Base-by-base conservation (phyloP, 2,888 invertebrate species). In the Tholera decimalis region DNA sequence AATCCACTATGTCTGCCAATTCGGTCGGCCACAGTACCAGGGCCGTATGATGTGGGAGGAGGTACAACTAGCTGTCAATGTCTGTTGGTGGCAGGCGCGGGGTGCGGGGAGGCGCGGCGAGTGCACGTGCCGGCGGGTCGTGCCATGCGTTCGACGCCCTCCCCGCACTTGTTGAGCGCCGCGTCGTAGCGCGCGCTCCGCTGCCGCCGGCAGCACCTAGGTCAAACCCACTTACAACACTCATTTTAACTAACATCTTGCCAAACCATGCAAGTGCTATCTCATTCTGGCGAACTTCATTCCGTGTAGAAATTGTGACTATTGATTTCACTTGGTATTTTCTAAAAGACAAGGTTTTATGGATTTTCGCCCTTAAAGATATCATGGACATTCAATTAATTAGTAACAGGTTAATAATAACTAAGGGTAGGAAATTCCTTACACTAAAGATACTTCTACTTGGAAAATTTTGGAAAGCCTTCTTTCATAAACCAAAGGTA, bases 1-100 rank as follows among this genome's bases (percentile, higher is more conserved):
- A 88, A 89, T 90, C 89, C 90, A 92, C 90, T 91, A 92, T 93
- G 93, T 93, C 93, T 93, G 93, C 93, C 93, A 93, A 93, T 93
- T 93, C 89, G 81, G 89, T 92, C 88, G 88, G 85, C 79, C 82
- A 79, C 72, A 71, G 87, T 93, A 95, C 94, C 86, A 94, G 92
- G 92, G 83, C 68, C 82, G 84, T 91, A 94, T 85, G 84, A 80
- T 75, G 68, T 74, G 73, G 77, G 78, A 85, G 86, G 89, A 90
- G 90, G 89, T 89, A 79, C 85, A 75, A 61, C 71, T 76, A 75
- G 82, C 75, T 88, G 88, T 88, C 85, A 83, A 80, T 71, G 87
- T 82, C 84, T 83, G 86, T 74, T 72, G 78, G 78, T 65, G 83
- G 83, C 78, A 83, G 73, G 76, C 73, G 72, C 77, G 77, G 73